Evolutionary conservation across 2,113 vertebrate genomes (phyloP).

Genomic region (Notechis scutatus): DNA sequence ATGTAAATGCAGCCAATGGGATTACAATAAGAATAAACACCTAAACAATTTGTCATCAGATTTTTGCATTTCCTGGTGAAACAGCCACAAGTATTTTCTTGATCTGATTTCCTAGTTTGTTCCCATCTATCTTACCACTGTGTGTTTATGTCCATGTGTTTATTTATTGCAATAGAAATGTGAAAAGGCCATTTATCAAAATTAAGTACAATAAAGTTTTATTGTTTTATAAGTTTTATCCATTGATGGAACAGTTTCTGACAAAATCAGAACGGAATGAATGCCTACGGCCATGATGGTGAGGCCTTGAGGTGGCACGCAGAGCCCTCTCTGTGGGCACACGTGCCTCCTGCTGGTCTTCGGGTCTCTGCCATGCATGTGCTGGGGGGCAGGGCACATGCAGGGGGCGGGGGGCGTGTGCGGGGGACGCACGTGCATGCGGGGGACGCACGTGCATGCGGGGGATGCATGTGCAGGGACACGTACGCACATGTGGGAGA

Average conservation of each 20-base stretch:
- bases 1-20: not conserved
- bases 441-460: no score
- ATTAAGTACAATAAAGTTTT: not conserved
- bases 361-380: no score
- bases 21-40: not conserved
- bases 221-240: not conserved
- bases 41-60: not conserved
- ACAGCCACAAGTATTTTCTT: not conserved
- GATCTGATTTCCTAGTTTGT: not conserved
- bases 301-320: no score
- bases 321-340: no score
- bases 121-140: not conserved
- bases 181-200: not conserved
- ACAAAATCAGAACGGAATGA: not conserved
- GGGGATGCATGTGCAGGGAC: no score
- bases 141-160: not conserved
- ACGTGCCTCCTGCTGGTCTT: no score
- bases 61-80: not conserved
- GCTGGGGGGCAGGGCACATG: no score
- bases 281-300: no score
- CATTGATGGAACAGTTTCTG: not conserved
- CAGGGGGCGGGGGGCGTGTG: no score
- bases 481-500: no score
- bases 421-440: no score
- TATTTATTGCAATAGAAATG: no score